Evolutionary conservation across 1,140 invertebrate genomes (phyloP).

Genomic region (Ctenoplectra terminalis): DNA sequence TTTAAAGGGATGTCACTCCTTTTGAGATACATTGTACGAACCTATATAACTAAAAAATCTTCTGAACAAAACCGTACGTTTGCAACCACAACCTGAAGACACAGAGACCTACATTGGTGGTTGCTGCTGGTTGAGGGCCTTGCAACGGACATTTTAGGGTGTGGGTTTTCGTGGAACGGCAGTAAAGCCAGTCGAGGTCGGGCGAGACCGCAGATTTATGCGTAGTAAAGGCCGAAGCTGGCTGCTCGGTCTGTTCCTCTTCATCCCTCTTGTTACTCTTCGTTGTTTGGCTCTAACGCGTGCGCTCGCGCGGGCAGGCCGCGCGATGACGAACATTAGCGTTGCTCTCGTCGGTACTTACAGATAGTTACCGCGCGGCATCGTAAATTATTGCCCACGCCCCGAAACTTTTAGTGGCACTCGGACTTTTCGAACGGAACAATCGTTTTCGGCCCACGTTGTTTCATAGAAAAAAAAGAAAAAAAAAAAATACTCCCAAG

Average conservation of each 20-base stretch:
- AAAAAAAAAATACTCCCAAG: neutral
- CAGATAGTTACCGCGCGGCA: slow-evolving; percentile 77
- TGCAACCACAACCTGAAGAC: slow-evolving; percentile 51
- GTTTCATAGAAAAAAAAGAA: too few relatives aligned
- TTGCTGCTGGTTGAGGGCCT: slow-evolving; percentile 23
- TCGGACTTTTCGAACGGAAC: slow-evolving; percentile 39
- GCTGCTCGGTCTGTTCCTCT: slow-evolving; percentile 46
- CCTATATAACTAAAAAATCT: neutral
- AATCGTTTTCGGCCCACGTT: slow-evolving; percentile 18
- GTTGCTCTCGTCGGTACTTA: slow-evolving; percentile 77
- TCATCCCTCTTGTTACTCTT: slow-evolving; percentile 40
- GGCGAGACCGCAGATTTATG: slow-evolving; percentile 79
- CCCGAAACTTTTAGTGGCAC: slow-evolving; percentile 78
- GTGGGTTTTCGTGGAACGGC: slow-evolving; percentile 76
- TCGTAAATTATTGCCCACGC: slow-evolving; percentile 81
- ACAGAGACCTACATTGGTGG: slow-evolving; percentile 74
- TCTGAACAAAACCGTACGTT: neutral
- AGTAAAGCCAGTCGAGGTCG: slow-evolving; percentile 74
- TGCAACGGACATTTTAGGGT: slow-evolving; percentile 23
- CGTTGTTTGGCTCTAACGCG: slow-evolving; percentile 50
- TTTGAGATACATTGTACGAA: too few relatives aligned
- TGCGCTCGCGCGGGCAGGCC: neutral
- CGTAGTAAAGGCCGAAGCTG: slow-evolving; percentile 74
- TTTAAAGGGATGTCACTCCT: too few relatives aligned
- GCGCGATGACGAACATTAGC: slow-evolving; percentile 66